phyloP scores from a whole-genome alignment of 2,113 vertebrate genomes.

The Anser cygnoides region DNA sequence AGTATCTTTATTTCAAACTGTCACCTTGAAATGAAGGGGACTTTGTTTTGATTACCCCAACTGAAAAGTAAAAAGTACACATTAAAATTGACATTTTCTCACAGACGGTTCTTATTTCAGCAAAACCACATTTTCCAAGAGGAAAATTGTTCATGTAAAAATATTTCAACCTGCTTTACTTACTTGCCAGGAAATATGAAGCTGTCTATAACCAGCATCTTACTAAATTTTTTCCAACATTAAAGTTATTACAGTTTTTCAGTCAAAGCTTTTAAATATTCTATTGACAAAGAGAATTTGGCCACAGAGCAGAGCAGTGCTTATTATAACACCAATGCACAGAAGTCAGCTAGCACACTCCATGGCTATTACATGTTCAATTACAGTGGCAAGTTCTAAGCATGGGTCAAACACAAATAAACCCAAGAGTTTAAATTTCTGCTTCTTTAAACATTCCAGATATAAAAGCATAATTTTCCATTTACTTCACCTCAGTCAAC shows the following conservation, averaged over 20 bases:
- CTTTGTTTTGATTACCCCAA: neutral
- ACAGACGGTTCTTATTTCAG: constrained; percentile 31
- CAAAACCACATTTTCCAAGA: constrained; percentile 50
- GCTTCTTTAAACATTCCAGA: constrained; percentile 55
- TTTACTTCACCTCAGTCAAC: constrained; percentile 53
- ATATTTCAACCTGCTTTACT: constrained; percentile 35
- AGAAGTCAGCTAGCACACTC: constrained; percentile 48
- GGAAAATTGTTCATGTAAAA: constrained; percentile 27
- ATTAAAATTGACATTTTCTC: constrained; percentile 5
- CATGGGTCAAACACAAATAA: constrained; percentile 67
- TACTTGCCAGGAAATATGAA: constrained; percentile 54
- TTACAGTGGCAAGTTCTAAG: constrained; percentile 63
- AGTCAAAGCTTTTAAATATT: constrained; percentile 7
- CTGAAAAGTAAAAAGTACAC: neutral
- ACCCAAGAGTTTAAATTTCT: constrained; percentile 51
- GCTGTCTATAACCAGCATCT: neutral
- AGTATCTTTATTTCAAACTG: neutral
- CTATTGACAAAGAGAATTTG: constrained; percentile 14
- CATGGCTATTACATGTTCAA: constrained; percentile 29
- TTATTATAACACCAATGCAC: neutral
- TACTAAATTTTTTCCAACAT: constrained; percentile 20
- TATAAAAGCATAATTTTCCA: constrained; percentile 57
- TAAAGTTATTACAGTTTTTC: constrained; percentile 19
- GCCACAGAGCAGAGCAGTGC: constrained; percentile 24
- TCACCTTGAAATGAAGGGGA: neutral